Conservation (phyloP, 2,797 vertebrate genomes). For the Tokudaia muenninki region DNA sequence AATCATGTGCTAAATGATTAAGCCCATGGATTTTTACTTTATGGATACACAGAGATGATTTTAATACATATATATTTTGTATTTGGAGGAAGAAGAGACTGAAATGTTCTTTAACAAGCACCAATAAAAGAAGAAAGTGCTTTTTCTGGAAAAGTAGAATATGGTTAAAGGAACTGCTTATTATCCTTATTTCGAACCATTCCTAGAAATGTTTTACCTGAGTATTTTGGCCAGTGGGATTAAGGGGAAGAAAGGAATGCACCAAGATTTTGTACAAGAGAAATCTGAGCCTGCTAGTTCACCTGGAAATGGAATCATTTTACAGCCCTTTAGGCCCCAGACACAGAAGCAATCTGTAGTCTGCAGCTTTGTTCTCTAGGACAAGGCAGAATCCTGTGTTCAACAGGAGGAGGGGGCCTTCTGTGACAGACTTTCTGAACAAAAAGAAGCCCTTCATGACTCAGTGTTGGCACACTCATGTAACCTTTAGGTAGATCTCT, state of each 20-base stretch:
- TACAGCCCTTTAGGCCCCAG: constrained; percentile 45
- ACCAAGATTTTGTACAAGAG: constrained; percentile 70
- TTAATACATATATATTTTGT: constrained; percentile 62
- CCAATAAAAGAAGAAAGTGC: constrained; percentile 63
- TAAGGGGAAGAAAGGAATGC: constrained; percentile 64
- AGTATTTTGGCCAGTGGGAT: constrained; percentile 62
- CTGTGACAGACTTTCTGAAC: neutral
- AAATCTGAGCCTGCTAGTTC: constrained; percentile 70
- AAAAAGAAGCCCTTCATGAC: constrained; percentile 54
- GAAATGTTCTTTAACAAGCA: constrained; percentile 52
- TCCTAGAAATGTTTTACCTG: constrained; percentile 76
- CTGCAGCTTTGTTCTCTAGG: constrained; percentile 63
- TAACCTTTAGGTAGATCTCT: constrained; percentile 46
- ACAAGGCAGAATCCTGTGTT: constrained; percentile 59
- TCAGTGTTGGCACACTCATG: constrained; percentile 33
- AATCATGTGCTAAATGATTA: neutral
- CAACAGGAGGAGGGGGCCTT: neutral
- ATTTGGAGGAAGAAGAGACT: constrained; percentile 64
- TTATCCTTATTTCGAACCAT: constrained; percentile 59
- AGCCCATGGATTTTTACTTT: constrained; percentile 41
- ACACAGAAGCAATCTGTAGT: constrained; percentile 51
- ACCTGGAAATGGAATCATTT: constrained; percentile 71
- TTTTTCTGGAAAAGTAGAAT: constrained; percentile 65
- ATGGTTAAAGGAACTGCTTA: constrained; percentile 50
- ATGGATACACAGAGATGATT: neutral